These are phyloP conservation scores for Loris lydekkerianus DNA, from an alignment of 2,797 vertebrate genomes.

Conservation along the genomic window DNA sequence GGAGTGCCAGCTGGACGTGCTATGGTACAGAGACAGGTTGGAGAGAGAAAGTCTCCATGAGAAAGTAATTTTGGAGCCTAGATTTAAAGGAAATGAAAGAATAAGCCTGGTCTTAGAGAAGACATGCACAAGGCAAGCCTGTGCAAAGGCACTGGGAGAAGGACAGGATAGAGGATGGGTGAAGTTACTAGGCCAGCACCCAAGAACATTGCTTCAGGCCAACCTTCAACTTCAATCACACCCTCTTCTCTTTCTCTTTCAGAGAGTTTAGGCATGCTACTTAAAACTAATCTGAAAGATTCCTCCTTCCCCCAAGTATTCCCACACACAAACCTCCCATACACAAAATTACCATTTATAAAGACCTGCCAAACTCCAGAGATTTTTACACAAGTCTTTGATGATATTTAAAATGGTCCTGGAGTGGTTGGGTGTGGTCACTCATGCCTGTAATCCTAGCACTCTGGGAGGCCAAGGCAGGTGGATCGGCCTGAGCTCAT, in stretches of 20 bases:
- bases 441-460: no score
- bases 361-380: not conserved
- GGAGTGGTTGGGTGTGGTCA: no score
- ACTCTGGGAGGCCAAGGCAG: no score
- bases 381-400: not conserved
- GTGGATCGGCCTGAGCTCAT: no score
- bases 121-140: not conserved
- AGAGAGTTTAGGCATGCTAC: not conserved
- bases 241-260: not conserved
- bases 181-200: not conserved
- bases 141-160: not conserved
- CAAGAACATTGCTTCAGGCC: not conserved
- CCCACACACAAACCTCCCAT: not conserved
- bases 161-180: not conserved
- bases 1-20: not conserved
- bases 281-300: not conserved
- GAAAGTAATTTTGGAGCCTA: not conserved
- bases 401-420: not conserved
- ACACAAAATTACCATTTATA: not conserved
- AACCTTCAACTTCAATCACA: not conserved
- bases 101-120: conserved; percentile 5
- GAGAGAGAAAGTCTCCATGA: not conserved
- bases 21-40: not conserved
- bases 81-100: not conserved
- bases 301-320: rapidly evolving